Evolutionary conservation across 2,888 invertebrate genomes (phyloP).

Genomic region (Antitype chi): DNA sequence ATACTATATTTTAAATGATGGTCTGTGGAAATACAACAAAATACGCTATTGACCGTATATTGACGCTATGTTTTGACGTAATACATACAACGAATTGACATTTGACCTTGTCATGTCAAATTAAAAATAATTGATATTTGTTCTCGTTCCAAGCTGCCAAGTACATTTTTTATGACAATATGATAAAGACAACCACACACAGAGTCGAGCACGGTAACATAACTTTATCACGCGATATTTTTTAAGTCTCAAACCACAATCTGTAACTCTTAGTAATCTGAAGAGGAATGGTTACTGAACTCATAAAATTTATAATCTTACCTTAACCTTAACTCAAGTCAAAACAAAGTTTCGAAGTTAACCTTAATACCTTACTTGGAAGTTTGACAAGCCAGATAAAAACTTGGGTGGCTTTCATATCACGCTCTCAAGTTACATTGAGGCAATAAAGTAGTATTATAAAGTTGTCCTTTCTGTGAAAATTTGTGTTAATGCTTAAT

Average conservation of each 20-base stretch:
- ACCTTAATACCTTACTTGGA: conserved; percentile 54
- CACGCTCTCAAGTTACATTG: conserved; percentile 43
- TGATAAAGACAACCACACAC: too few relatives aligned
- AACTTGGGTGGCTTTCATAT: conserved; percentile 46
- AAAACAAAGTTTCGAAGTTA: conserved; percentile 53
- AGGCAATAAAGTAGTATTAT: conserved; percentile 37
- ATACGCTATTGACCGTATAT: too few relatives aligned
- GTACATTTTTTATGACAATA: conserved; percentile 13
- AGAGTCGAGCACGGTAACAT: too few relatives aligned
- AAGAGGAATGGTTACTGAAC: too few relatives aligned
- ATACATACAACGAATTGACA: neutral
- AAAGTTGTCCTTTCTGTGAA: conserved; percentile 13
- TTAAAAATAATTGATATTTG: conserved; percentile 15
- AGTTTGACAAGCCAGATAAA: conserved; percentile 60
- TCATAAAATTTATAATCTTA: conserved; percentile 59
- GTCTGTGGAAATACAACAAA: too few relatives aligned
- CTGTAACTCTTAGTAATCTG: too few relatives aligned
- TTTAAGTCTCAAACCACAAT: too few relatives aligned
- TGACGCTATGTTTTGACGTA: neutral
- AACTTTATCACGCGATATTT: too few relatives aligned
- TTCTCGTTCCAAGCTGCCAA: conserved; percentile 23
- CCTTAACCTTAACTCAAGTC: conserved; percentile 59
- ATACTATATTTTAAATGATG: neutral
- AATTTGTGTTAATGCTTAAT: too few relatives aligned
- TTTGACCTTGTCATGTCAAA: conserved; percentile 28